Evolutionary conservation across 1,140 invertebrate species (phyloP).

Genomic region (Aradophagus sp.): DNA sequence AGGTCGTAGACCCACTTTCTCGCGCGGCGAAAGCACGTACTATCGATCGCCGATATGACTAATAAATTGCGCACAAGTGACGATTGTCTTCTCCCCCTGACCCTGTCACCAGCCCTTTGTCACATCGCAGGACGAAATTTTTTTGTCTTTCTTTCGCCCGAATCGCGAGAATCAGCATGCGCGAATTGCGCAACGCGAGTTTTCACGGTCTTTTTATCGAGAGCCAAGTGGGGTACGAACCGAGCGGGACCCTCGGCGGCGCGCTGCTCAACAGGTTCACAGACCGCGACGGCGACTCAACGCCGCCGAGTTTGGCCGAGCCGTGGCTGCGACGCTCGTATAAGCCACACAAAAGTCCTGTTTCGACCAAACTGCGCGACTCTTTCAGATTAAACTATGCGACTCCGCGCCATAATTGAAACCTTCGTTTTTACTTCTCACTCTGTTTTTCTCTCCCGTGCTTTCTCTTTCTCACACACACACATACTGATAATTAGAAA

Average conservation of each 20-base stretch:
- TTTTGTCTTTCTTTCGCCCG: too few species aligned
- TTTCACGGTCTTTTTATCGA: slow-evolving; percentile 38
- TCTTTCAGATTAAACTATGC: neutral
- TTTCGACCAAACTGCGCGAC: too few species aligned
- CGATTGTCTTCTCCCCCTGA: too few species aligned
- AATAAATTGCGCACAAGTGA: slow-evolving; percentile 39
- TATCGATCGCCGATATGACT: slow-evolving; percentile 47
- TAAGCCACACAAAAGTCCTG: neutral
- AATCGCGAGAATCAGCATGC: neutral
- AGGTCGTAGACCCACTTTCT: slow-evolving; percentile 52
- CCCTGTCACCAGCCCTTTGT: too few species aligned
- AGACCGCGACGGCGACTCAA: slow-evolving; percentile 24
- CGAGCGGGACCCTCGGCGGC: slow-evolving; percentile 55
- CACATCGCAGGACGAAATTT: neutral
- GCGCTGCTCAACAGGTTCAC: slow-evolving; percentile 65
- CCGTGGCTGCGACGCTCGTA: neutral
- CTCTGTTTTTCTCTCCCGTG: too few species aligned
- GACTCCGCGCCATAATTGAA: too few species aligned
- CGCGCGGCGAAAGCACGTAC: slow-evolving; percentile 37
- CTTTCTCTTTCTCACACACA: too few species aligned
- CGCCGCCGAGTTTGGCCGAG: neutral
- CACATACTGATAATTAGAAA: too few species aligned
- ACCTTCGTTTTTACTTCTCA: too few species aligned
- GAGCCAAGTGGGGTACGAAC: slow-evolving; percentile 1
- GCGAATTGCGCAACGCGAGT: slow-evolving; percentile 51